Conservation (phyloP, 2,797 vertebrate genomes). For the Clarias pachynema region DNA sequence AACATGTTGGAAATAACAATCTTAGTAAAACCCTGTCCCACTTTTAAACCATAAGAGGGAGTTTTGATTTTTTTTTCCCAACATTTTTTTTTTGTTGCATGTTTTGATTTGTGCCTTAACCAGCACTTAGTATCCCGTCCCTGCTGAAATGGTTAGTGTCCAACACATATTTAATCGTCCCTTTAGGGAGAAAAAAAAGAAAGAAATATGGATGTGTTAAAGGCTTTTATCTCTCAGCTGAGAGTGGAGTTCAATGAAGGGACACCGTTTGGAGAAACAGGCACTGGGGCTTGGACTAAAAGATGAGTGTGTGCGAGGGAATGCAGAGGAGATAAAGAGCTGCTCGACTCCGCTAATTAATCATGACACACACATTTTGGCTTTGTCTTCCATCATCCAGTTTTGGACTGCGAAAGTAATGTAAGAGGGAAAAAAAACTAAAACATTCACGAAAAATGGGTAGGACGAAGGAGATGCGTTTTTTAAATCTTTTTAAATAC, state of each 20-base stretch:
- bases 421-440: background rate
- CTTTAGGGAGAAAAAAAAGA: conserved; percentile 17
- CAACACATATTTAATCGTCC: conserved; percentile 36
- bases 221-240: background rate
- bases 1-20: conserved; percentile 68
- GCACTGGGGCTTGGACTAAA: conserved; percentile 19
- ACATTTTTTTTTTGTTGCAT: conserved; percentile 24
- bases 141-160: conserved; percentile 41
- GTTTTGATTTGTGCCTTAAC: conserved; percentile 32
- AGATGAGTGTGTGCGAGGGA: background rate
- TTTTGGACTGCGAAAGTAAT: conserved; percentile 7
- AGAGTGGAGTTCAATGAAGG: conserved; percentile 15
- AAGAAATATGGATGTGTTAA: conserved; percentile 22
- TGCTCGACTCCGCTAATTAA: conserved; percentile 34
- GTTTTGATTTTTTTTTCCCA: conserved; percentile 22
- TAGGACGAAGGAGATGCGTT: background rate
- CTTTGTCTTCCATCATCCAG: conserved; percentile 15
- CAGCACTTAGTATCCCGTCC: conserved; percentile 35
- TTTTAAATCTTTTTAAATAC: background rate
- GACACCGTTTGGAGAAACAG: conserved; percentile 30
- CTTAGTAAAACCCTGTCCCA: conserved; percentile 50
- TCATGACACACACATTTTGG: conserved; percentile 14
- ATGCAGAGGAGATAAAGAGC: conserved; percentile 28
- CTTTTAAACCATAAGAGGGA: conserved; percentile 37
- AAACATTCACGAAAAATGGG: background rate